Evolutionary conservation across 2,113 vertebrate genomes (phyloP).

Genomic region (Junco hyemalis): DNA sequence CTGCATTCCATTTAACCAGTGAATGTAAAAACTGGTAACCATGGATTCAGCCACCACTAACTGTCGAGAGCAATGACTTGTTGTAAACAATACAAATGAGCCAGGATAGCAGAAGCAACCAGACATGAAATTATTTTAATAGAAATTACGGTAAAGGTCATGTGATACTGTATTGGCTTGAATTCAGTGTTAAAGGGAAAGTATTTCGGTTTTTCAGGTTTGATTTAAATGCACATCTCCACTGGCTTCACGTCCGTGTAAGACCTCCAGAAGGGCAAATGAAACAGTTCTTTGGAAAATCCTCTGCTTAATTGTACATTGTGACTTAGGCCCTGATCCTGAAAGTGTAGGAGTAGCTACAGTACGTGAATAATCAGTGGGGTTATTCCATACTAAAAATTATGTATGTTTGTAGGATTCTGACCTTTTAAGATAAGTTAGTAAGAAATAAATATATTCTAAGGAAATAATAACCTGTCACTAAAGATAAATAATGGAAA

Average conservation of each 20-base stretch:
- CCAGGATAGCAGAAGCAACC: constrained; percentile 78
- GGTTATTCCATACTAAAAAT: not conserved
- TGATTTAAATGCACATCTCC: constrained; percentile 44
- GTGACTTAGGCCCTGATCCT: constrained; percentile 21
- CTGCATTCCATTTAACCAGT: constrained; percentile 82
- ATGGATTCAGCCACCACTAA: constrained; percentile 81
- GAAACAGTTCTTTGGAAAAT: constrained; percentile 17
- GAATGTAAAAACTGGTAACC: constrained; percentile 83
- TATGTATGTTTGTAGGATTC: not conserved
- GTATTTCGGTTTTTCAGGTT: constrained; percentile 58
- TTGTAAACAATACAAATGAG: constrained; percentile 86
- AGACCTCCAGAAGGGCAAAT: constrained; percentile 36
- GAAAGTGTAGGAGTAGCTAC: not conserved
- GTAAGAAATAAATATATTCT: not conserved
- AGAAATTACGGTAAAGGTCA: constrained; percentile 85
- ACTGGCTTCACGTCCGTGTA: not conserved
- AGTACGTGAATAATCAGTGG: not conserved
- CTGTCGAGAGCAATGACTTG: constrained; percentile 78
- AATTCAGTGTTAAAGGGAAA: constrained; percentile 79
- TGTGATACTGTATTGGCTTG: constrained; percentile 71
- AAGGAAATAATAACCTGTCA: not conserved
- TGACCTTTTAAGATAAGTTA: constrained; percentile 20
- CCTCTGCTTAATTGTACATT: constrained; percentile 25
- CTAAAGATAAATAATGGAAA: not conserved
- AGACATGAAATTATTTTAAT: constrained; percentile 85